Percentiles rank a stretch among this genome's conserved stretches.
Evolutionary conservation across 2,113 vertebrate genomes (phyloP).

Genomic region (Ascaphus truei): DNA sequence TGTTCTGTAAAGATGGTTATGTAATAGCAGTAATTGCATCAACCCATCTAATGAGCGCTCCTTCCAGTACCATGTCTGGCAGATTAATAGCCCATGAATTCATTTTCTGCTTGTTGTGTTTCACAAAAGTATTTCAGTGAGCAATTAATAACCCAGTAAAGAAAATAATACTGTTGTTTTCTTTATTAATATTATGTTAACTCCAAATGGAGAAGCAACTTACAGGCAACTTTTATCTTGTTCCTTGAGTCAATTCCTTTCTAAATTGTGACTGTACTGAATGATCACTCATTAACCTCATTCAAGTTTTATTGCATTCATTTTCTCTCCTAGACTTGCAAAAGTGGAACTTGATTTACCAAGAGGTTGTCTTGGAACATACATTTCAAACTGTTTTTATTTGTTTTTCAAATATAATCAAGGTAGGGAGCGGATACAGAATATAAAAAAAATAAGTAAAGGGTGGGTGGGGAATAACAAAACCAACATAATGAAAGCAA

Average conservation of each 20-base stretch:
- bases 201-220: conserved; percentile 50
- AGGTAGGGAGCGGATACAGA: too few species aligned
- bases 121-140: conserved; percentile 56
- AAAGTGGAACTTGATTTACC: too few species aligned
- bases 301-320: not conserved
- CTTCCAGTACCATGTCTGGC: conserved; percentile 55
- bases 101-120: conserved; percentile 57
- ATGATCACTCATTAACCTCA: conserved; percentile 38
- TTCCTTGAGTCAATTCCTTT: conserved; percentile 41
- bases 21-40: conserved; percentile 60
- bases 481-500: too few species aligned
- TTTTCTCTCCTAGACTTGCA: too few species aligned
- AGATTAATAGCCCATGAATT: conserved; percentile 63
- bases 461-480: too few species aligned
- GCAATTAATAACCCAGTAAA: conserved; percentile 55
- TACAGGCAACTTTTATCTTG: conserved; percentile 51
- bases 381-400: too few species aligned
- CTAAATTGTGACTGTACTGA: conserved; percentile 35
- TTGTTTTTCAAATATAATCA: too few species aligned
- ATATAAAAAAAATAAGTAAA: too few species aligned
- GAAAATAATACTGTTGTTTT: conserved; percentile 53
- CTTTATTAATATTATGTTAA: conserved; percentile 52
- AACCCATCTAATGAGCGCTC: conserved; percentile 56
- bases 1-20: conserved; percentile 57
- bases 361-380: too few species aligned